These are phyloP conservation scores for Caligus rogercresseyi DNA, from an alignment of 1,140 invertebrate species.

Conservation along the genomic window DNA sequence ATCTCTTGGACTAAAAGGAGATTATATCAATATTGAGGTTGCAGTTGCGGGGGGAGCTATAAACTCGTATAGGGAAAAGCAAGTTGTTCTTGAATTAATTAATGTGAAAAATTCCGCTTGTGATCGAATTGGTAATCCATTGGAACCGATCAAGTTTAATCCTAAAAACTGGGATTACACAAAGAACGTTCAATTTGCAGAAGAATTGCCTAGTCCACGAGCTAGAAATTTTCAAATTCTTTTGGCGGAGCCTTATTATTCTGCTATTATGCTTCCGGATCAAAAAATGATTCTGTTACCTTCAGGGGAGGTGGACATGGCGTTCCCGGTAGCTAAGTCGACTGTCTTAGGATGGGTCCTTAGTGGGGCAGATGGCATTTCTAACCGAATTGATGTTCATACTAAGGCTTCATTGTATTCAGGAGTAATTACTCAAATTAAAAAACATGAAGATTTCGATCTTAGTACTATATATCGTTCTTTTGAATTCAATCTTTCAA, in stretches of 20 bases:
- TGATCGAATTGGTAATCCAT: neutral
- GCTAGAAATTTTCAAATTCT: neutral
- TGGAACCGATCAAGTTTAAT: neutral
- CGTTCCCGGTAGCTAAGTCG: neutral
- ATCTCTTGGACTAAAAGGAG: neutral
- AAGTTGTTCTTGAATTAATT: neutral
- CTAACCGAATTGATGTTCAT: too few species aligned
- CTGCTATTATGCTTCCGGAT: neutral
- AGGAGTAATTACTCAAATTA: too few species aligned
- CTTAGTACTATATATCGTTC: neutral
- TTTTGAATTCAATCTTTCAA: neutral
- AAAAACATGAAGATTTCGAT: neutral
- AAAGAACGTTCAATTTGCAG: neutral
- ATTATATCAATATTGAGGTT: neutral
- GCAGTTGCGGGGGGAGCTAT: neutral
- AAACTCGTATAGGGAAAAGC: neutral
- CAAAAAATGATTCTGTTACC: neutral
- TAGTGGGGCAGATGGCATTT: neutral
- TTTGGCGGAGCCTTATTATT: neutral
- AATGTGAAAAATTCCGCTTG: neutral
- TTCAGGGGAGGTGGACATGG: neutral
- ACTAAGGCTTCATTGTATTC: neutral
- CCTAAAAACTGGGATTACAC: neutral
- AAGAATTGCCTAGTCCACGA: neutral
- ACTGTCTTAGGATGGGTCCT: slow-evolving; percentile 4